A percentile compares a stretch with the other conserved stretches of the same genome.
These are phyloP conservation scores for Arrhopalites spinosus DNA, from an alignment of 2,888 invertebrate genomes.

Conservation along the genomic window DNA sequence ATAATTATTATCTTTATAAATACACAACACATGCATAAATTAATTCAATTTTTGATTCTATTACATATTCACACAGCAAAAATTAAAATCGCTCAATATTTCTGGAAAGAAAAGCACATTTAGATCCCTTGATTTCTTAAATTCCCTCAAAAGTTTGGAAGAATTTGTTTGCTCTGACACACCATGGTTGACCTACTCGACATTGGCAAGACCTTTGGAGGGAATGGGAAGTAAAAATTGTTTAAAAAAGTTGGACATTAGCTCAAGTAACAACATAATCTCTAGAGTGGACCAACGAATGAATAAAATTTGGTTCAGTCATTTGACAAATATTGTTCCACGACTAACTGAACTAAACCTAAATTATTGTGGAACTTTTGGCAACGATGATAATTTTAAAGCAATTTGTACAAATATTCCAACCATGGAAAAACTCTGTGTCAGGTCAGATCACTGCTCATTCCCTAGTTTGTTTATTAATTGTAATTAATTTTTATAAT, in stretches of 20 bases:
- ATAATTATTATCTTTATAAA: no score
- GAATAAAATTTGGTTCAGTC: conserved; percentile 43
- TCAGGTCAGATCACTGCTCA: conserved; percentile 18
- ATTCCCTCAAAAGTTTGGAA: conserved; percentile 40
- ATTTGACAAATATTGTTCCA: conserved; percentile 36
- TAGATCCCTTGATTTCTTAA: conserved; percentile 41
- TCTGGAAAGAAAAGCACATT: conserved; percentile 45
- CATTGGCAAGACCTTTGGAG: conserved; percentile 41
- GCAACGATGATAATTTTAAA: conserved; percentile 48
- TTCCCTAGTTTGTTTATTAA: no score
- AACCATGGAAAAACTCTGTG: conserved; percentile 39
- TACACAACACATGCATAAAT: no score
- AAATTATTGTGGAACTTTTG: conserved; percentile 46
- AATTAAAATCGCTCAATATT: conserved; percentile 42
- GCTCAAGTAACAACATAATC: conserved; percentile 30
- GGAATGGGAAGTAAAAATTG: conserved; percentile 3
- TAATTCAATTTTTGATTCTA: no score
- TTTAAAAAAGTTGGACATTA: conserved; percentile 26
- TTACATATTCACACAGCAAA: no score
- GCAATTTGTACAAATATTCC: conserved; percentile 43
- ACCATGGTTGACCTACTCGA: conserved; percentile 47
- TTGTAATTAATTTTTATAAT: no score
- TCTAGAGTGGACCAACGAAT: conserved; percentile 22
- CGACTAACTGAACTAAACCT: conserved; percentile 44
- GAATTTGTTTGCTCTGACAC: conserved; percentile 47